These are phyloP conservation scores for Branchellion lobata DNA, from an alignment of 2,888 invertebrate species.

Conservation along the genomic window DNA sequence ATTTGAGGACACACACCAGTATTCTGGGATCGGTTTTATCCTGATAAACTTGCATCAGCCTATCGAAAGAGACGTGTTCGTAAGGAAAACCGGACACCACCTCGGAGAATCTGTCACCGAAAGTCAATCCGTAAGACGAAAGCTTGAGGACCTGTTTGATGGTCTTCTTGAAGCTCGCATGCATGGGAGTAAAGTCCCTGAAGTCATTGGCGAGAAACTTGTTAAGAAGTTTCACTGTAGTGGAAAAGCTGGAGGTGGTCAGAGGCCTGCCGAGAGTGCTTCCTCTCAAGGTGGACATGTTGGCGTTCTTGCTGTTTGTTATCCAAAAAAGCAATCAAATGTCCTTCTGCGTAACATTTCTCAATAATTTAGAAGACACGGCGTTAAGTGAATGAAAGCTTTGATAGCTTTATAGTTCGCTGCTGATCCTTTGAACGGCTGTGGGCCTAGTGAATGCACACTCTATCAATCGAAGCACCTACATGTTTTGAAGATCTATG, in stretches of 20 bases:
- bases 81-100: neutral
- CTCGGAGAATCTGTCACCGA: neutral
- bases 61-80: neutral
- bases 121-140: neutral
- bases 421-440: too few species aligned
- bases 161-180: neutral
- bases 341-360: too few species aligned
- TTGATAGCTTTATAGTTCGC: too few species aligned
- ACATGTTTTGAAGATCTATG: too few species aligned
- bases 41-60: neutral
- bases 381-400: too few species aligned
- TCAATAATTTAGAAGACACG: too few species aligned
- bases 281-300: neutral
- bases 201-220: slow-evolving; percentile 7
- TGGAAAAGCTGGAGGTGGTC: neutral
- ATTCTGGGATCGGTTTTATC: neutral
- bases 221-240: neutral
- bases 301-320: too few species aligned
- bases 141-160: neutral
- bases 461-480: too few species aligned
- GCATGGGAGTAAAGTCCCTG: neutral
- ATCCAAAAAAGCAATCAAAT: too few species aligned
- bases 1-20: neutral
- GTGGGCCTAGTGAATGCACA: too few species aligned
- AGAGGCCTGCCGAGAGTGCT: neutral